Conservation (phyloP, 2,797 vertebrate species). For the Okamejei kenojei region DNA sequence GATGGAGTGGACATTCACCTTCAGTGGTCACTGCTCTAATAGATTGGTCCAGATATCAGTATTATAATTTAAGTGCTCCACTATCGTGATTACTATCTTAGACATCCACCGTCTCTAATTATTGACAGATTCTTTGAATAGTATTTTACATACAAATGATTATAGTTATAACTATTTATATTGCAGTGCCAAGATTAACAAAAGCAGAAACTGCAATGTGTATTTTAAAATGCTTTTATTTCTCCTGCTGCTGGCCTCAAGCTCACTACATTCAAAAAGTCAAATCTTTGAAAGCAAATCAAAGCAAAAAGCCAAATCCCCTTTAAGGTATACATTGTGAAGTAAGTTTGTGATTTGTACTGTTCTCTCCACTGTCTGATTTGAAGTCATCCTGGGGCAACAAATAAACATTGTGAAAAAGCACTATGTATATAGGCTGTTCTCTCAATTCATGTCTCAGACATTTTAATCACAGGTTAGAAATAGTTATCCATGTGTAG, state of each 20-base stretch:
- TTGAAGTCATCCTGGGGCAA: background rate
- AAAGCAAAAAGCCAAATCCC: background rate
- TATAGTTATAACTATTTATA: too few relatives aligned
- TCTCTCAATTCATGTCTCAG: background rate
- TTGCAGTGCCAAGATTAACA: conserved; percentile 3
- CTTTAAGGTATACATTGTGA: background rate
- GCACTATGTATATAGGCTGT: background rate
- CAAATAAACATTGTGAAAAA: background rate
- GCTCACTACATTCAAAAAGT: background rate
- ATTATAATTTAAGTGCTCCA: conserved; percentile 45
- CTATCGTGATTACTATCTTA: conserved; percentile 43
- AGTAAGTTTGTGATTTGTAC: background rate
- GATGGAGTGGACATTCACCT: background rate
- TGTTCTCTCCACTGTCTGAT: background rate
- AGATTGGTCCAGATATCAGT: conserved; percentile 46
- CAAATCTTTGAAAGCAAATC: background rate
- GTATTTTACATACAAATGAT: background rate
- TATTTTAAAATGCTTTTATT: background rate
- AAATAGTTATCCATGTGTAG: background rate
- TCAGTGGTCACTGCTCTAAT: conserved; percentile 38
- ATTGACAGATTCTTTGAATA: background rate
- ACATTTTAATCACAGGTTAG: background rate
- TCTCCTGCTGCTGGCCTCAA: background rate
- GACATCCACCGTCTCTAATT: background rate
- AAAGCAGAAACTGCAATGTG: background rate